Evolutionary conservation across 2,113 vertebrate species (phyloP).

Genomic region (Halichoerus grypus): DNA sequence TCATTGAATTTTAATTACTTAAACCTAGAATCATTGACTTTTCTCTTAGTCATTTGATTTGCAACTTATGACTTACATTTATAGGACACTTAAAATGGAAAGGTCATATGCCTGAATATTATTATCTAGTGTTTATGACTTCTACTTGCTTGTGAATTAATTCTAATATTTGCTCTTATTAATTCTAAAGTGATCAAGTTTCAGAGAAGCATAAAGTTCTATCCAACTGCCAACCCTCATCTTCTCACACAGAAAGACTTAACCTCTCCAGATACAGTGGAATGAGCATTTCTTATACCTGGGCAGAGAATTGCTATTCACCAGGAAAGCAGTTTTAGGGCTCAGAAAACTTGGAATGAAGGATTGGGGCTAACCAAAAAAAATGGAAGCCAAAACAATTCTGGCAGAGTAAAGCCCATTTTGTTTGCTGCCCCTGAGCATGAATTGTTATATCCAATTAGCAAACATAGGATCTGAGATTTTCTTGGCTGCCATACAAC

Average conservation of each 20-base stretch:
- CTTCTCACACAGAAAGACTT: not conserved
- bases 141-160: constrained; percentile 15
- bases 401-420: constrained; percentile 33
- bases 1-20: constrained; percentile 59
- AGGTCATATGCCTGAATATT: not conserved
- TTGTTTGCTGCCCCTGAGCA: constrained; percentile 3
- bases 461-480: constrained; percentile 67
- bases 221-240: not conserved
- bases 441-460: constrained; percentile 74
- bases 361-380: not conserved
- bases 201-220: constrained; percentile 15
- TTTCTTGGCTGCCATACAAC: constrained; percentile 70
- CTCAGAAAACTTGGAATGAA: not conserved
- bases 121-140: constrained; percentile 50
- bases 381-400: constrained; percentile 20
- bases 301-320: not conserved
- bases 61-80: constrained; percentile 29
- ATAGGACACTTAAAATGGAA: constrained; percentile 16
- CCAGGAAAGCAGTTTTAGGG: constrained; percentile 10
- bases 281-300: not conserved
- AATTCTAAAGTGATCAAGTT: constrained; percentile 48
- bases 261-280: not conserved
- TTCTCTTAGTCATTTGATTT: constrained; percentile 59
- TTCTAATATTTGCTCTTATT: constrained; percentile 45
- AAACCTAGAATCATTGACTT: not conserved